phyloP scores from a whole-genome alignment of 2,888 invertebrate genomes.

The Synanthedon tipuliformis region DNA sequence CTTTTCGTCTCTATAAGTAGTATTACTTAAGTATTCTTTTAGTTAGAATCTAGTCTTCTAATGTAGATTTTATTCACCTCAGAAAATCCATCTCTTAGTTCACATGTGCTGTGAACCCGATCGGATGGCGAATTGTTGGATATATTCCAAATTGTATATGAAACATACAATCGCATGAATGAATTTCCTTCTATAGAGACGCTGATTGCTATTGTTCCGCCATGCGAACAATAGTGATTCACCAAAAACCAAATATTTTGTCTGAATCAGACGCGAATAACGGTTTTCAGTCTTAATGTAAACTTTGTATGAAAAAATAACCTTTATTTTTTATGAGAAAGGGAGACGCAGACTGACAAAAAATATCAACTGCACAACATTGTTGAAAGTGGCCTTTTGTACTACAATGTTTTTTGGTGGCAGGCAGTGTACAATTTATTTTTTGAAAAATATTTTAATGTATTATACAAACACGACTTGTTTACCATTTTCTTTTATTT shows the following conservation, averaged over 20 bases:
- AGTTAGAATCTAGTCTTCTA: too few species aligned
- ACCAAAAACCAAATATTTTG: not conserved
- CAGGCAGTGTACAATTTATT: too few species aligned
- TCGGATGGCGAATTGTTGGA: not conserved
- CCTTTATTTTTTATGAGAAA: too few species aligned
- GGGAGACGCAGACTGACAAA: too few species aligned
- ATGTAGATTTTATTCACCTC: not conserved
- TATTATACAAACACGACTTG: too few species aligned
- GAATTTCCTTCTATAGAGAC: not conserved
- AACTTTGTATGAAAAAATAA: not conserved
- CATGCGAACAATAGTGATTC: not conserved
- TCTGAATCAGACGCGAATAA: not conserved
- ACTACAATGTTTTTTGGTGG: too few species aligned
- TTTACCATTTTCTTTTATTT: too few species aligned
- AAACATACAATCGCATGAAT: not conserved
- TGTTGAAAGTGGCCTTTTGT: too few species aligned
- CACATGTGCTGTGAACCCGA: not conserved
- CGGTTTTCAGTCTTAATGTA: not conserved
- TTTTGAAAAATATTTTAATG: too few species aligned
- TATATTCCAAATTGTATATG: not conserved
- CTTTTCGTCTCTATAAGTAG: too few species aligned
- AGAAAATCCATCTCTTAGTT: not conserved
- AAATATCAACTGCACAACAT: too few species aligned
- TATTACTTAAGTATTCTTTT: too few species aligned
- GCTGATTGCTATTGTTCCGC: not conserved